phyloP scores from a whole-genome alignment of 2,113 vertebrate genomes.

The Cathartes aura region DNA sequence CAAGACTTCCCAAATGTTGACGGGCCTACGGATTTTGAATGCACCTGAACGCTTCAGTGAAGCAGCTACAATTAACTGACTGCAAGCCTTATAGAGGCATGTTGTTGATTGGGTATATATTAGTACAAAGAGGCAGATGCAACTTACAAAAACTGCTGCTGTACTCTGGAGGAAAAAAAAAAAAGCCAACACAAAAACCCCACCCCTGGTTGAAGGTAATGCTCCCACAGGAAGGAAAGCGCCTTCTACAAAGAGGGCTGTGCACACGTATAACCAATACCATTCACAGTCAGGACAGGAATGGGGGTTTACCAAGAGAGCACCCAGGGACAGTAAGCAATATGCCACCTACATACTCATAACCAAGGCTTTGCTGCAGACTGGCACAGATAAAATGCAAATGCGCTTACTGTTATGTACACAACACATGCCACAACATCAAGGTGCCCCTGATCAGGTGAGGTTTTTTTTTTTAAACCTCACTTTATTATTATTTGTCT shows the following conservation, averaged over 20 bases:
- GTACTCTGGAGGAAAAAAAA: neutral
- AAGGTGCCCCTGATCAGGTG: neutral
- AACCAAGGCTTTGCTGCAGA: neutral
- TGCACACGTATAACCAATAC: neutral
- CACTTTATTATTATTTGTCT: neutral
- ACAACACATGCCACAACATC: neutral
- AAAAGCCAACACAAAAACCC: neutral
- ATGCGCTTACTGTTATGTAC: neutral
- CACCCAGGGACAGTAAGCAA: neutral
- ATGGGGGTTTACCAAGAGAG: neutral
- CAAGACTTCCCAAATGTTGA: neutral
- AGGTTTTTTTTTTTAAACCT: too few relatives aligned
- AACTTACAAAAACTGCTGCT: neutral
- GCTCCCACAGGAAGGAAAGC: neutral
- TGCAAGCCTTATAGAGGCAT: neutral
- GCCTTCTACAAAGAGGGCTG: neutral
- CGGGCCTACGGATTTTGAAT: rapidly evolving
- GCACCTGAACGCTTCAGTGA: neutral
- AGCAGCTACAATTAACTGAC: neutral
- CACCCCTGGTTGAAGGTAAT: neutral
- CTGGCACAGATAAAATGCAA: neutral
- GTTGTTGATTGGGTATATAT: neutral
- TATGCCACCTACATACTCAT: neutral
- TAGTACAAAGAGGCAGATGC: neutral
- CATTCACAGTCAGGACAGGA: neutral